These are phyloP conservation scores for Eriosoma lanigerum DNA, from an alignment of 1,140 invertebrate genomes.

Conservation along the genomic window DNA sequence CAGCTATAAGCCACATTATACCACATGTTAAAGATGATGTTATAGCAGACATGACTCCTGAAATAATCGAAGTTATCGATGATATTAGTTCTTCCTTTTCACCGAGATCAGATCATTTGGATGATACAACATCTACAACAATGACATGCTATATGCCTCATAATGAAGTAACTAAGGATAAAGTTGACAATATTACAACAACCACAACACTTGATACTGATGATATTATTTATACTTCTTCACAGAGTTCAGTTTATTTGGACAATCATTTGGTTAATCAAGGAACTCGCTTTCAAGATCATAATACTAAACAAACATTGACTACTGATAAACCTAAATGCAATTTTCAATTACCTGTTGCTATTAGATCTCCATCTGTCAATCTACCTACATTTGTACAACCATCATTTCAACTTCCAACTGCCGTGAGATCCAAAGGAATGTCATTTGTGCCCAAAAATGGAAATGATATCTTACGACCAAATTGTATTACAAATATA, in stretches of 20 bases:
- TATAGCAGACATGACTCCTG: background rate
- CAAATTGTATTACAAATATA: no score
- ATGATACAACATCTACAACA: no score
- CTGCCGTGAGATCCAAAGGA: background rate
- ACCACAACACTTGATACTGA: background rate
- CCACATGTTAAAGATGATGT: background rate
- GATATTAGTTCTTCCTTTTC: no score
- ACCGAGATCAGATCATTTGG: no score
- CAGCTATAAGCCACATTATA: background rate
- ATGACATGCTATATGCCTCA: no score
- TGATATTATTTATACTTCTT: background rate
- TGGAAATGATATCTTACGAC: no score
- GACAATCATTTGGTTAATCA: no score
- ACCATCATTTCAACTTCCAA: background rate
- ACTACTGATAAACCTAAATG: background rate
- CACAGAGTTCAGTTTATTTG: background rate
- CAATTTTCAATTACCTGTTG: background rate
- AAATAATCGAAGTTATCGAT: no score
- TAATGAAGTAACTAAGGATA: no score
- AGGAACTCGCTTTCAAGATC: no score
- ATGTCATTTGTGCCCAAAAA: background rate
- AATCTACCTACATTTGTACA: background rate
- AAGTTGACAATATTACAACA: no score
- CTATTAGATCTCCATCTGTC: background rate
- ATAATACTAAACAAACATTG: background rate